Conservation (phyloP, 2,113 vertebrate species). For the Malurus melanocephalus region DNA sequence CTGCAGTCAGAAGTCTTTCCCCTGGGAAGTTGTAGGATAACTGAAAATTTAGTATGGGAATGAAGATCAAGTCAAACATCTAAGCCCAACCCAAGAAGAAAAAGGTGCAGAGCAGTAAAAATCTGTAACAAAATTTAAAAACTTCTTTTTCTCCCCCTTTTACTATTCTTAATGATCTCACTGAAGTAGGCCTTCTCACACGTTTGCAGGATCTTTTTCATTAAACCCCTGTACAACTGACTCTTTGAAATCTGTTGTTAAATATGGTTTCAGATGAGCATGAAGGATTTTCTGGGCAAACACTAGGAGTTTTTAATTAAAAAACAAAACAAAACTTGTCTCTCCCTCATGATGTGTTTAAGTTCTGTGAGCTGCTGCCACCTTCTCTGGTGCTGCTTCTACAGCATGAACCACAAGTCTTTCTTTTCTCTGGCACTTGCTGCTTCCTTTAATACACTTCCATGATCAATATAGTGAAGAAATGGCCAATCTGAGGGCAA, state of each 20-base stretch:
- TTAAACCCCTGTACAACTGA: neutral
- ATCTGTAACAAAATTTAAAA: neutral
- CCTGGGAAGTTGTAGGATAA: neutral
- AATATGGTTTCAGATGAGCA: neutral
- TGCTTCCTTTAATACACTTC: neutral
- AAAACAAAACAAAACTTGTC: neutral
- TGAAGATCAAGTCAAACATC: neutral
- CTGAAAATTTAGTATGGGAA: neutral
- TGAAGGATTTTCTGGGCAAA: neutral
- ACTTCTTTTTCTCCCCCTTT: neutral
- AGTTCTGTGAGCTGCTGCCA: neutral
- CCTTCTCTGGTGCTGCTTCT: neutral
- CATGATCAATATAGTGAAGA: neutral
- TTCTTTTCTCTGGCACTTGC: neutral
- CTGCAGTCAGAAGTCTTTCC: neutral
- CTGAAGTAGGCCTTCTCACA: neutral
- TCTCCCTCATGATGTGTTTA: neutral
- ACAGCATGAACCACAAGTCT: neutral
- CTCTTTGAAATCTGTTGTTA: neutral
- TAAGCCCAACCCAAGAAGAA: neutral
- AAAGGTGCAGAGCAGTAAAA: neutral
- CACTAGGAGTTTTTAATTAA: fast-evolving
- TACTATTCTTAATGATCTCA: neutral
- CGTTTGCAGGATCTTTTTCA: neutral
- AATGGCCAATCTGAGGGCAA: neutral